Conservation (phyloP, 1,140 invertebrate species). For the Venustaconcha ellipsiformis region DNA sequence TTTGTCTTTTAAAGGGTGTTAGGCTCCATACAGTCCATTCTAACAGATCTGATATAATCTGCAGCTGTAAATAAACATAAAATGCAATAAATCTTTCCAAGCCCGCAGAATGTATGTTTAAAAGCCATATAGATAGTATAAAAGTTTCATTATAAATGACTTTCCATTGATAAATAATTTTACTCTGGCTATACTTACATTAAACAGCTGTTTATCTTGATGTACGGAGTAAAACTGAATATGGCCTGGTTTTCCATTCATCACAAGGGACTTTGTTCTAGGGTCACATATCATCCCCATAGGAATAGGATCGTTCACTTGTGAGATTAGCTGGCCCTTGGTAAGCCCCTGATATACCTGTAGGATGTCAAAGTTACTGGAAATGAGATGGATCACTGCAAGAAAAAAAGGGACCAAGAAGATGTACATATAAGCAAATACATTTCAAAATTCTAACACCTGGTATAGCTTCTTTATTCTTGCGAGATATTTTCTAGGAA, state of each 20-base stretch:
- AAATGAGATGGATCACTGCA: conserved; percentile 78
- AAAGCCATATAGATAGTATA: too few species aligned
- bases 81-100: too few species aligned
- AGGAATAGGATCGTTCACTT: conserved; percentile 70
- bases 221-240: conserved; percentile 84
- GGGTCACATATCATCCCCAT: conserved; percentile 79
- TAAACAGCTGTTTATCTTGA: conserved; percentile 78
- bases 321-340: conserved; percentile 48
- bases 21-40: too few species aligned
- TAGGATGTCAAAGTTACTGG: conserved; percentile 73
- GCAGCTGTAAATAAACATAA: too few species aligned
- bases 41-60: too few species aligned
- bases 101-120: too few species aligned
- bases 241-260: conserved; percentile 83
- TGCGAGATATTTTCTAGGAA: background rate
- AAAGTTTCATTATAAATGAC: too few species aligned
- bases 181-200: conserved; percentile 73
- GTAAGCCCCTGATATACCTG: conserved; percentile 78
- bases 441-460: background rate
- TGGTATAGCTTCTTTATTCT: background rate
- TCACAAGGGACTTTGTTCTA: conserved; percentile 76
- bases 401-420: conserved; percentile 16
- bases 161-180: background rate
- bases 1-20: too few species aligned
- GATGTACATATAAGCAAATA: background rate